Evolutionary conservation across 2,888 invertebrate genomes (phyloP).

Genomic region (Chrysina gloriosa): DNA sequence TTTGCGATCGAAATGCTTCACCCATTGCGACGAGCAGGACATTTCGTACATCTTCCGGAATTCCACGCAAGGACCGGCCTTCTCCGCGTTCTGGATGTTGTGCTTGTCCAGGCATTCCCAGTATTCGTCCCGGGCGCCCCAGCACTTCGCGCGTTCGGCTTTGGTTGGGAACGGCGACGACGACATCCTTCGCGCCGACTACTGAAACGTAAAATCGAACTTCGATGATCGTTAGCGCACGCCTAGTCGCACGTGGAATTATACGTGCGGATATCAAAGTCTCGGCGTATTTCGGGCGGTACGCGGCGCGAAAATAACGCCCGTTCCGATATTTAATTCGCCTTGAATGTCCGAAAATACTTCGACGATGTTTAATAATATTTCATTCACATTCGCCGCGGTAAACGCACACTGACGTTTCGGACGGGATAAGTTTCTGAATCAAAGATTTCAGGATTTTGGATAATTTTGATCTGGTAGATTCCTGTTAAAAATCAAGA

Average conservation of each 20-base stretch:
- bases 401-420: background rate
- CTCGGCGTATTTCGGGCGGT: conserved; percentile 27
- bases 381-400: conserved; percentile 17
- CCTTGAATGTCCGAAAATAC: conserved; percentile 46
- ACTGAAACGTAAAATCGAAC: conserved; percentile 34
- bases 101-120: conserved; percentile 89
- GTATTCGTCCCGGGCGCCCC: conserved; percentile 86
- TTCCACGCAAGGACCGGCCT: conserved; percentile 72
- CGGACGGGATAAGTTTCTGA: too few species aligned
- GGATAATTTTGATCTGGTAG: too few species aligned
- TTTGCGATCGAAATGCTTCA: conserved; percentile 93
- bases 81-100: conserved; percentile 69
- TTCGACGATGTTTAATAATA: conserved; percentile 31
- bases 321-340: conserved; percentile 42
- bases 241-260: conserved; percentile 10
- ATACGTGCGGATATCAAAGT: conserved; percentile 39
- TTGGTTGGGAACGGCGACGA: conserved; percentile 84
- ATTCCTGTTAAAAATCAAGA: too few species aligned
- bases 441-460: too few species aligned
- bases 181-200: conserved; percentile 71
- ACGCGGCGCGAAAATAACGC: conserved; percentile 43
- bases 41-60: conserved; percentile 80
- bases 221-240: conserved; percentile 24
- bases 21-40: conserved; percentile 87
- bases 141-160: conserved; percentile 83